These are phyloP conservation scores for Syngnathus acus DNA, from an alignment of 2,797 vertebrate species.

Conservation along the genomic window DNA sequence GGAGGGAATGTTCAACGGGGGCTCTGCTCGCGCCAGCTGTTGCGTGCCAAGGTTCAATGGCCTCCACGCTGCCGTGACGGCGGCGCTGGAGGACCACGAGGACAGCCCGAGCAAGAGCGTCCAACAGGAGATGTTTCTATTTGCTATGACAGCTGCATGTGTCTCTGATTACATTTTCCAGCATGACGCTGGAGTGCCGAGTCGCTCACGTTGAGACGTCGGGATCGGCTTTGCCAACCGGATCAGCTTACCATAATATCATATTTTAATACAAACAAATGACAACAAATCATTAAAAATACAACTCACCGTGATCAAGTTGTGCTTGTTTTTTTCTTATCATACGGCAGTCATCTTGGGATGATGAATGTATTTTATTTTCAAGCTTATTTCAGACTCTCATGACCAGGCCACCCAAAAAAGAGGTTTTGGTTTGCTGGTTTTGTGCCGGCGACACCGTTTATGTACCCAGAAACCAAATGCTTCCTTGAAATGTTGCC, in stretches of 20 bases:
- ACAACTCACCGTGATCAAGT: neutral
- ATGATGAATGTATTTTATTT: neutral
- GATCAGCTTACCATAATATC: too few species aligned
- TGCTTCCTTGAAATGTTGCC: neutral
- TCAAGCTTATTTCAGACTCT: neutral
- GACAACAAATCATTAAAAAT: neutral
- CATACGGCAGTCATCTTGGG: too few species aligned
- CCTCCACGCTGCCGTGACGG: neutral
- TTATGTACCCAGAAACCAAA: neutral
- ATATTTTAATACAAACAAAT: too few species aligned
- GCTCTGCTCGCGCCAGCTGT: neutral
- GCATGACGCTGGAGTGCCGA: slow-evolving; percentile 44
- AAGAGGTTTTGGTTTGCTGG: neutral
- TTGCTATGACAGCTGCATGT: slow-evolving; percentile 45
- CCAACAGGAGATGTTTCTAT: slow-evolving; percentile 34
- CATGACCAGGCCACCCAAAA: neutral
- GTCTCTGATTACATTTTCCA: slow-evolving; percentile 69
- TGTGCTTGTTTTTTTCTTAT: too few species aligned
- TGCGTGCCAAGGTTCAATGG: neutral
- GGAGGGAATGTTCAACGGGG: neutral
- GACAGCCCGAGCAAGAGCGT: neutral
- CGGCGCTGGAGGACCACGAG: neutral
- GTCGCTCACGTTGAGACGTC: slow-evolving; percentile 34
- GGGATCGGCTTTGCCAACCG: neutral
- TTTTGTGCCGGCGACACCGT: slow-evolving; percentile 5